Base-by-base conservation (phyloP, 2,888 invertebrate species). In the Limnephilus auricula region DNA sequence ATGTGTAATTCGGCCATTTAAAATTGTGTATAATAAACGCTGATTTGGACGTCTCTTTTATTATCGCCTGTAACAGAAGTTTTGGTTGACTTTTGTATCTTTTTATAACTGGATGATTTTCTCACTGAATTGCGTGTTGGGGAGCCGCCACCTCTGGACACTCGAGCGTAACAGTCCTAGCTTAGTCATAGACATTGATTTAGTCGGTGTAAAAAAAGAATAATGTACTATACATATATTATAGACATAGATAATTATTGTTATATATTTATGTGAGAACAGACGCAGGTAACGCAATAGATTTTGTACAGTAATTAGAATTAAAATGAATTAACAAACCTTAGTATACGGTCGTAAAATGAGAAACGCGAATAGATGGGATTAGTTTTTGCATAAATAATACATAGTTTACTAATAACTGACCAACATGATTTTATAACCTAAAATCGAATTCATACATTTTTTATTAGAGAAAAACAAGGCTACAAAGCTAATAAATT, bases 271-370 rank as follows among this genome's bases (percentile, higher is more conserved):
- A 82, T 88, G 88, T 87, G 80, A 90, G 78, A 65, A 82, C 84
- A 34, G 25, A 82, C 86, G 37, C 87, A 90, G 83, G 45, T 88
- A 83, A 79, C 90, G 90, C 91, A 92, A 92, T 92, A 92, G 91
- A 92, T 91, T 92, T 92, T 92, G 91, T 91, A 92, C 91, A 92
- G 90, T 90, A 87, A 87, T 25, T 91, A 79, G 91, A 91, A 90
- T 50, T 50, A 83, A 90, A 80, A 87, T 82, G 84, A 92, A 82
- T 40, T 89, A 87, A 92, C 31, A 91, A 91, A 91, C 30, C 25
- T 80, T 91, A 92, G 91, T 92, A 92, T 91, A 92, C 91, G 91
- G 91, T 89, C 90, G 83, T 91, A 89, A 91, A 86, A 45, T 85
- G 85, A 84, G 79, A 31, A 31, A 79, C 34, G 79, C 86, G 89